These are phyloP conservation scores for Alitta virens DNA, from an alignment of 2,888 invertebrate species.

Conservation along the genomic window DNA sequence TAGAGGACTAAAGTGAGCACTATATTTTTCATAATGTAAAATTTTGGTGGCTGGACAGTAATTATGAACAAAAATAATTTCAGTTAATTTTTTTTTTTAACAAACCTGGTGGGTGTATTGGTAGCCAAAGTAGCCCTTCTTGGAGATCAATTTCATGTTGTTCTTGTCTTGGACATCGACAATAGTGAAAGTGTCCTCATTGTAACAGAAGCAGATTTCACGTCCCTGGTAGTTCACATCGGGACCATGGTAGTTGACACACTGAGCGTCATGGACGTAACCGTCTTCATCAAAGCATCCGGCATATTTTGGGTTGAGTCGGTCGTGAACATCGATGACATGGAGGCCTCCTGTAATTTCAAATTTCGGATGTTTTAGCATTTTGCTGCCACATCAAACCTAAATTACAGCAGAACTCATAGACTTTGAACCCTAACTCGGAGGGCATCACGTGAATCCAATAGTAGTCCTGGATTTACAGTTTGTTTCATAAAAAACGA, in stretches of 20 bases:
- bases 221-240: constrained; percentile 11
- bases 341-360: constrained; percentile 20
- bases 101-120: constrained; percentile 24
- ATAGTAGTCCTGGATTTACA: no score
- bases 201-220: constrained; percentile 23
- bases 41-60: no score
- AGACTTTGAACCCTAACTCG: no score
- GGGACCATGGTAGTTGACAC: constrained; percentile 18
- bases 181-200: constrained; percentile 23
- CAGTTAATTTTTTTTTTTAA: no score
- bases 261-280: constrained; percentile 24
- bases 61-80: no score
- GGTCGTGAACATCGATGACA: constrained; percentile 18
- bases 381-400: no score
- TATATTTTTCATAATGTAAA: no score
- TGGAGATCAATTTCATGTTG: constrained; percentile 10
- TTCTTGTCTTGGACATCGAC: constrained; percentile 19
- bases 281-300: constrained; percentile 23
- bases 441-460: no score
- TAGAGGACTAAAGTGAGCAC: no score
- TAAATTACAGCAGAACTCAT: no score
- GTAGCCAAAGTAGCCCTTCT: constrained; percentile 11
- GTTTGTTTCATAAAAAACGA: no score
- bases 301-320: constrained; percentile 6
- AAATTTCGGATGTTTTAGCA: no score